These are phyloP conservation scores for Podotricha telesiphe DNA, from an alignment of 2,888 invertebrate species.

Conservation along the genomic window DNA sequence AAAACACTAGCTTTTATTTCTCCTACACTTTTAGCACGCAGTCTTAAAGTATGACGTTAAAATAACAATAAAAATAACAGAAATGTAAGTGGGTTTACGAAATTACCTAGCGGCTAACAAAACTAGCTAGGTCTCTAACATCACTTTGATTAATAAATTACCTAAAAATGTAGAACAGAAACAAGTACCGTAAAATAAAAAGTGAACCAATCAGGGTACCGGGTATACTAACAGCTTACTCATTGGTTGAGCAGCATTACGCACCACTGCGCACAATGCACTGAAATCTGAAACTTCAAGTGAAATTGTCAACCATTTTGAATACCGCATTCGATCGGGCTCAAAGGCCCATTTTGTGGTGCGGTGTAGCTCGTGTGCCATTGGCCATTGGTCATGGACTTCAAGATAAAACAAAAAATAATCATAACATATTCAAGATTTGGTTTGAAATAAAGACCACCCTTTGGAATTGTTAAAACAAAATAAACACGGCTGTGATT, in stretches of 20 bases:
- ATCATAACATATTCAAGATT: constrained; percentile 10
- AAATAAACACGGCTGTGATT: no score
- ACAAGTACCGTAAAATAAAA: no score
- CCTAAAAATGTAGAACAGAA: no score
- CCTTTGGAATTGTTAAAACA: neutral
- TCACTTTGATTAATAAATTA: no score
- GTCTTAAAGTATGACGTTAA: no score
- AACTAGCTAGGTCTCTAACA: no score
- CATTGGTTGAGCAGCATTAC: constrained; percentile 57
- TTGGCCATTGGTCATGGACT: constrained; percentile 38
- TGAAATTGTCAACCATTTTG: constrained; percentile 44
- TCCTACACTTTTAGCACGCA: no score
- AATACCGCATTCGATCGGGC: constrained; percentile 57
- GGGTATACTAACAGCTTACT: constrained; percentile 36
- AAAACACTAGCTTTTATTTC: no score
- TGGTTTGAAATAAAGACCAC: constrained; percentile 20
- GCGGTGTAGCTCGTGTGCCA: constrained; percentile 30
- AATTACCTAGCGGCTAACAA: no score
- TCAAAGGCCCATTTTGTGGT: constrained; percentile 46
- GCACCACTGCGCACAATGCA: constrained; percentile 60
- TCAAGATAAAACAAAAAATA: constrained; percentile 13
- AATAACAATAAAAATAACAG: no score
- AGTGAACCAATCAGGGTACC: constrained; percentile 53
- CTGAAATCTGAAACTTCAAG: constrained; percentile 60
- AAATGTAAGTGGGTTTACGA: no score